Evolutionary conservation across 2,888 invertebrate genomes (phyloP), one percentile per base, ranked within the genome.

Genomic region (Acleris sparsana): DNA sequence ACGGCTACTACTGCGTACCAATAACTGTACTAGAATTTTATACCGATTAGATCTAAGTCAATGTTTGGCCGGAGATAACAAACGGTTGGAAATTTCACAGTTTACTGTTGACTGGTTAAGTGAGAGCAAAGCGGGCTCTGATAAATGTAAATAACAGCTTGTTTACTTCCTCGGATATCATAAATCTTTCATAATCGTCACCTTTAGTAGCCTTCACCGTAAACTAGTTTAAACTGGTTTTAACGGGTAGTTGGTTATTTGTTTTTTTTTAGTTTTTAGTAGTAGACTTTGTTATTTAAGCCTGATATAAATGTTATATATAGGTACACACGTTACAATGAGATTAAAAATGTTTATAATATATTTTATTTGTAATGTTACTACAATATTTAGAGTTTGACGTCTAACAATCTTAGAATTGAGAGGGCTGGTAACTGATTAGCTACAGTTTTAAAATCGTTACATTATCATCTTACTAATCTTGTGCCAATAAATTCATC

Each of bases 21-120:
- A 63, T 79, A 80, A 83, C 81, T 75, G 76, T 75, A 76, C 75
- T 66, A 72, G 71, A 73, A 73, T 77, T 61, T 62, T 74, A 72
- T 72, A 75, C 72, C 71, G 73, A 76, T 78, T 77, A 72, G 76
- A 80, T 83, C 79, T 77, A 73, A 80, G 80, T 80, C 78, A 84
- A 83, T 84, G 78, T 86, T 85, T 83, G 79, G 76, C 77, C 71
- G 76, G 69, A 80, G 79, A 84, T 84, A 85, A 84, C 80, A 82
- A 76, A 78, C 73, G 75, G 80, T 80, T 79, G 80, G 78, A 80
- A 82, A 82, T 82, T 80, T 82, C 77, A 79, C 80, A 77, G 80
- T 76, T 78, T 78, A 77, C 76, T 80, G 78, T 82, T 73, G 74
- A 80, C 77, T 73, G 69, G 76, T 73, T 76, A 75, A 78, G 74